Conservation (phyloP, 2,113 vertebrate genomes). For the Eidolon helvum region DNA sequence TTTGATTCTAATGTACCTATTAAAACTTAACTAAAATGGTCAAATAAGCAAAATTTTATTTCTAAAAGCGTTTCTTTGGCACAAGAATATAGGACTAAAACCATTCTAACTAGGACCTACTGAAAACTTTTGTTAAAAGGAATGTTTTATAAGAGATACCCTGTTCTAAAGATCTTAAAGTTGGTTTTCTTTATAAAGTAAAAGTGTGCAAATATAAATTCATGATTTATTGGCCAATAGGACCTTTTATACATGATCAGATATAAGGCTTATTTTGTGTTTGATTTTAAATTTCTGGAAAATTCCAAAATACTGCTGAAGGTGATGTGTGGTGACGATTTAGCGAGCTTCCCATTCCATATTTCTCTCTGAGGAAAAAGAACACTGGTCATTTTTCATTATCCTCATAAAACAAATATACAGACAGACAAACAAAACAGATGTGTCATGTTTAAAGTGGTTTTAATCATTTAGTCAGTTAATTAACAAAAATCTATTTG, state of each 20-base stretch:
- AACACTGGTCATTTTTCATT: neutral
- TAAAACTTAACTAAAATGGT: neutral
- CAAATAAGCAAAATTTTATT: neutral
- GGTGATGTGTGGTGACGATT: neutral
- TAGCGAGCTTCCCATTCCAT: neutral
- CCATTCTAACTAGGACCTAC: neutral
- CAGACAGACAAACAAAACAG: neutral
- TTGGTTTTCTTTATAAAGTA: neutral
- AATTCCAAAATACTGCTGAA: constrained; percentile 48
- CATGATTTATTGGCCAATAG: neutral
- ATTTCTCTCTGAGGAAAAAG: constrained; percentile 23
- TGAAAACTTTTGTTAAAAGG: constrained; percentile 21
- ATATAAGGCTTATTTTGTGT: neutral
- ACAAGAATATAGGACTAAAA: neutral
- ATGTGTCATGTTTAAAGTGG: neutral
- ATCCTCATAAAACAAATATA: neutral
- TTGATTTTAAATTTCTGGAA: constrained; percentile 34
- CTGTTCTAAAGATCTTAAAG: neutral
- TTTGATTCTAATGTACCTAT: constrained; percentile 26
- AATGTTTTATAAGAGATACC: neutral
- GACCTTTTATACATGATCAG: neutral
- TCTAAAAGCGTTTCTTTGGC: constrained; percentile 24
- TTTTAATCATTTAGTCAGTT: neutral
- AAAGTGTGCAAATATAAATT: neutral
- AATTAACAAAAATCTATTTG: constrained; percentile 20